A percentile compares a stretch with the other conserved stretches of the same genome.
These are phyloP conservation scores for Bovichtus diacanthus DNA, from an alignment of 2,797 vertebrate species.

Conservation along the genomic window DNA sequence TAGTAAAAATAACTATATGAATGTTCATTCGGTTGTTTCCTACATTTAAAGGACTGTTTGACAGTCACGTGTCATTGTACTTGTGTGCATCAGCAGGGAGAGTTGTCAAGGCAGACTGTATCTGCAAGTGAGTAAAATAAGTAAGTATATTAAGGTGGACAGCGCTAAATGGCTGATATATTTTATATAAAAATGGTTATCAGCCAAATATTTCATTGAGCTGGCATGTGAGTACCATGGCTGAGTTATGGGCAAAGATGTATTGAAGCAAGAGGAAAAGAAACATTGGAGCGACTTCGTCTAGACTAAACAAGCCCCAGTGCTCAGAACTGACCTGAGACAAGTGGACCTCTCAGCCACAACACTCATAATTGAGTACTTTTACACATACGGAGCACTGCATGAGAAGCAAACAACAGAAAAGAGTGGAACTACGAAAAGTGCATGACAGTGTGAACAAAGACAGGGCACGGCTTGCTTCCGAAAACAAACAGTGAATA, in stretches of 20 bases:
- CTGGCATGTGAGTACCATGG: background rate
- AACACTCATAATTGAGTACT: slow-evolving; percentile 27
- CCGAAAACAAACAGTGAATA: slow-evolving; percentile 83
- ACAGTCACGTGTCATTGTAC: background rate
- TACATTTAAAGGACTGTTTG: background rate
- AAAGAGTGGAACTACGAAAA: slow-evolving; percentile 65
- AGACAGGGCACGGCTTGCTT: slow-evolving; percentile 79
- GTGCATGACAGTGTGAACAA: slow-evolving; percentile 80
- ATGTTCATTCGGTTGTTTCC: background rate
- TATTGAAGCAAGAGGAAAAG: background rate
- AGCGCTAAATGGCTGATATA: background rate
- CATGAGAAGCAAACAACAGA: slow-evolving; percentile 69
- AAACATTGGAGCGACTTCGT: slow-evolving; percentile 5
- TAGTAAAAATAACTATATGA: background rate
- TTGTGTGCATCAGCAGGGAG: background rate
- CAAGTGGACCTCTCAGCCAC: slow-evolving; percentile 23
- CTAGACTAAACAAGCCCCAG: slow-evolving; percentile 59
- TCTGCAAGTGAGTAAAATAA: background rate
- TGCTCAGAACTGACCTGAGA: slow-evolving; percentile 32
- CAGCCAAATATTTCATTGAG: background rate
- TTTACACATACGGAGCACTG: slow-evolving; percentile 3
- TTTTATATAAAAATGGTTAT: background rate
- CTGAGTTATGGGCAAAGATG: slow-evolving; percentile 1
- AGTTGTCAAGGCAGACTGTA: background rate
- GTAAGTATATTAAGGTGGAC: background rate